Percentiles rank a stretch among this genome's conserved stretches.
These are phyloP conservation scores for Sanderia malayensis DNA, from an alignment of 30 jellyfish, hydroid and myxozoan species.

Conservation along the genomic window DNA sequence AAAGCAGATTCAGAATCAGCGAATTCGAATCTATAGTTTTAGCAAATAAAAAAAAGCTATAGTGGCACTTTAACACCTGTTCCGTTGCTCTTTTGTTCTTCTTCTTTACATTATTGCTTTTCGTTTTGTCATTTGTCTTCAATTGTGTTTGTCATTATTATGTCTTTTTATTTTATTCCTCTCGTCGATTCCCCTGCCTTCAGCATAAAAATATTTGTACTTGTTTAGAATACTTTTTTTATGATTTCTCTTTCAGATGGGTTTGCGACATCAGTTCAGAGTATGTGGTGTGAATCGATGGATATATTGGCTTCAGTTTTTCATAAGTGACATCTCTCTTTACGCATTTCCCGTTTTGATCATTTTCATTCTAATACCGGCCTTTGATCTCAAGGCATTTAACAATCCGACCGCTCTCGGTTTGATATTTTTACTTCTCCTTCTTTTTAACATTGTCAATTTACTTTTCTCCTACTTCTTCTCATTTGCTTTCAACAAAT, in stretches of 20 bases:
- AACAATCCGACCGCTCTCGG: conserved; percentile 64
- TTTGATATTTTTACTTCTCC: conserved; percentile 43
- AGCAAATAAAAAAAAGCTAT: too few species aligned
- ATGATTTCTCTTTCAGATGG: conserved; percentile 47
- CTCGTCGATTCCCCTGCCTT: too few species aligned
- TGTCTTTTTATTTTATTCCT: too few species aligned
- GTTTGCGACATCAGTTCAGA: conserved; percentile 82
- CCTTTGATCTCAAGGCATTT: conserved; percentile 63
- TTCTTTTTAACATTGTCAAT: conserved; percentile 56
- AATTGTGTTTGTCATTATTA: too few species aligned
- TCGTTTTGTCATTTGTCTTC: too few species aligned
- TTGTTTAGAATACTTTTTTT: too few species aligned
- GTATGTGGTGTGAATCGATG: conserved; percentile 78
- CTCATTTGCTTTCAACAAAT: conserved; percentile 70
- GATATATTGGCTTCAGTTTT: conserved; percentile 72
- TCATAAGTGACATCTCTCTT: conserved; percentile 55
- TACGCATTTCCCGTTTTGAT: conserved; percentile 58
- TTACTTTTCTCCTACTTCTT: conserved; percentile 63
- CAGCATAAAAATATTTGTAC: too few species aligned
- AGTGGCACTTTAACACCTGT: too few species aligned
- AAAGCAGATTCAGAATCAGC: too few species aligned
- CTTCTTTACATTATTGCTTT: too few species aligned
- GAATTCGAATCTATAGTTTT: too few species aligned
- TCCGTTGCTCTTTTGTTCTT: too few species aligned
- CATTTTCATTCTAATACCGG: conserved; percentile 55